Conservation (phyloP, 2,888 invertebrate genomes). For the Ectropis crepuscularia region DNA sequence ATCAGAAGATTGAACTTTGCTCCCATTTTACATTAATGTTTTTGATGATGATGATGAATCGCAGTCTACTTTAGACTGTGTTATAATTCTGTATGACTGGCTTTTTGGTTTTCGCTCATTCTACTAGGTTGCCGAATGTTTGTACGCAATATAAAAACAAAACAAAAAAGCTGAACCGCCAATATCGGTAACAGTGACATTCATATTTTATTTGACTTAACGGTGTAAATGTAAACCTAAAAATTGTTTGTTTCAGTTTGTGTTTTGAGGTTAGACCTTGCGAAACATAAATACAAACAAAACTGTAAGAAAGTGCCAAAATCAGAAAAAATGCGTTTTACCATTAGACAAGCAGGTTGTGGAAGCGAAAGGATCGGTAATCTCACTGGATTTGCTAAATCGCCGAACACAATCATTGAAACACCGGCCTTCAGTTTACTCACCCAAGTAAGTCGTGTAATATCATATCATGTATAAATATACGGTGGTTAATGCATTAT, state of each 20-base stretch:
- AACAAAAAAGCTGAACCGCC: not conserved
- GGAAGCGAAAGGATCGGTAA: conserved; percentile 88
- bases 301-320: conserved; percentile 56
- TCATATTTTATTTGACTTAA: too few relatives aligned
- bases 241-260: not conserved
- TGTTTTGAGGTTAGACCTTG: conserved; percentile 41
- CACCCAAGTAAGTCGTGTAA: conserved; percentile 85
- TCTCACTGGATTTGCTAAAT: conserved; percentile 85
- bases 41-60: too few relatives aligned
- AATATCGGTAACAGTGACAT: not conserved
- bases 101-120: too few relatives aligned
- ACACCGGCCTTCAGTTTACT: conserved; percentile 91
- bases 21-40: too few relatives aligned
- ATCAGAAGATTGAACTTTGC: too few relatives aligned
- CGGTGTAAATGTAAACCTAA: too few relatives aligned
- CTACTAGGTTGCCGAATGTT: too few relatives aligned
- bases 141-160: too few relatives aligned
- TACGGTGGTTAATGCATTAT: not conserved
- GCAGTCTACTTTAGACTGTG: too few relatives aligned
- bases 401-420: conserved; percentile 84
- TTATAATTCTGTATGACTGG: too few relatives aligned
- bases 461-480: conserved; percentile 7
- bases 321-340: conserved; percentile 88
- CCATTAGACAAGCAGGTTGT: conserved; percentile 84
- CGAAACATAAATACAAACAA: conserved; percentile 35